Evolutionary conservation across 92 coral and sea anemone genomes (phyloP).

Genomic region (Palythoa grandiflora): DNA sequence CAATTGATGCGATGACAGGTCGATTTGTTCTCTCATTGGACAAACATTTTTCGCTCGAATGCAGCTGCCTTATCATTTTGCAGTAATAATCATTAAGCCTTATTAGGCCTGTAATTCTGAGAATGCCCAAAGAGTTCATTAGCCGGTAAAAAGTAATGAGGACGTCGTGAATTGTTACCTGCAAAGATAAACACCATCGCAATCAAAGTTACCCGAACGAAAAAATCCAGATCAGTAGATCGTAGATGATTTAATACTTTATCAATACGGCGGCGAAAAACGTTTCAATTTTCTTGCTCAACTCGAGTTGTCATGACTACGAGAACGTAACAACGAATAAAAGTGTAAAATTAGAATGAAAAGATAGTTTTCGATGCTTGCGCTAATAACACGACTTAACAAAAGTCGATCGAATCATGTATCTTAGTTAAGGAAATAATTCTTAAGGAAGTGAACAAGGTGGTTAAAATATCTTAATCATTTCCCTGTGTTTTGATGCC

Average conservation of each 20-base stretch:
- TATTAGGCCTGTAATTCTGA: constrained; percentile 83
- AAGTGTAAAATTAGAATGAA: constrained; percentile 7
- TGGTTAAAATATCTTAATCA: constrained; percentile 70
- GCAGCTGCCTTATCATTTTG: constrained; percentile 95
- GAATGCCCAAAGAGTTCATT: constrained; percentile 81
- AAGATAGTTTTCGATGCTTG: background rate
- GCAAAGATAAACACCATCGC: constrained; percentile 10
- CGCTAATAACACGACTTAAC: background rate
- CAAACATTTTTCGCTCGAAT: constrained; percentile 74
- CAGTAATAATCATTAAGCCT: constrained; percentile 95
- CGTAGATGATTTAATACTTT: background rate
- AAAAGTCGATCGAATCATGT: constrained; percentile 10
- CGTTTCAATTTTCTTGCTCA: constrained; percentile 39
- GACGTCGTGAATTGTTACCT: constrained; percentile 7
- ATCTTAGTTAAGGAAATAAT: background rate
- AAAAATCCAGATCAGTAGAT: constrained; percentile 39
- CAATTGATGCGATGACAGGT: constrained; percentile 93
- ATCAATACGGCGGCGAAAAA: background rate
- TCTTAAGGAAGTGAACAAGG: constrained; percentile 40
- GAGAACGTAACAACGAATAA: constrained; percentile 14
- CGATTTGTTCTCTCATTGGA: constrained; percentile 88
- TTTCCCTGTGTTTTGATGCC: constrained; percentile 85
- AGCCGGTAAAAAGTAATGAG: constrained; percentile 60
- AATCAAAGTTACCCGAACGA: constrained; percentile 30
- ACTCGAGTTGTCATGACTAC: constrained; percentile 47